Conservation (phyloP, 2,797 vertebrate species). For the Falco novaeseelandiae region DNA sequence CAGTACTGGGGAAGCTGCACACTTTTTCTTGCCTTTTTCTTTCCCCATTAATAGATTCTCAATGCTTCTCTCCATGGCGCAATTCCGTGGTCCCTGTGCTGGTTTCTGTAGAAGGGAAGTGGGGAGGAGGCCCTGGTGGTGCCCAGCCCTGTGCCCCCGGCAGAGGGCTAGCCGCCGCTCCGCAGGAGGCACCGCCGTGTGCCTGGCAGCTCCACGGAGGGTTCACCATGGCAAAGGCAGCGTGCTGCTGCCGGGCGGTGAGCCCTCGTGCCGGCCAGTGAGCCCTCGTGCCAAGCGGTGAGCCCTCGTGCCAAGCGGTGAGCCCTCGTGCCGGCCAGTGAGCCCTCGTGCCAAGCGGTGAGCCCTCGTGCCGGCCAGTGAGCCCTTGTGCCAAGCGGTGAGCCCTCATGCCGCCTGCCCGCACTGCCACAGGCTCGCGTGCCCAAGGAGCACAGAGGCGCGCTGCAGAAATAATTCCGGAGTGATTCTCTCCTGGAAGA, state of each 20-base stretch:
- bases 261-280: neutral
- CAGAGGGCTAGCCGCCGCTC: neutral
- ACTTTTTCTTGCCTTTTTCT: neutral
- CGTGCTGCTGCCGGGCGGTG: neutral
- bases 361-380: too few relatives aligned
- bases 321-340: neutral
- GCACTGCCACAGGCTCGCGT: neutral
- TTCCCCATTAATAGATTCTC: neutral
- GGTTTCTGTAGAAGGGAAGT: neutral
- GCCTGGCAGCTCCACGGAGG: neutral
- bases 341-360: too few relatives aligned
- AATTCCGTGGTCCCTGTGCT: neutral
- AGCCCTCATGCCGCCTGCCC: neutral
- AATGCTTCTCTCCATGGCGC: neutral
- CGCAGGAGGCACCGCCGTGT: neutral
- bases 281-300: neutral
- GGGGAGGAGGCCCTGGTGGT: neutral
- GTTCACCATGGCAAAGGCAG: neutral
- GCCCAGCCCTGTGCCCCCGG: neutral
- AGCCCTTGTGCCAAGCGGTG: too few relatives aligned
- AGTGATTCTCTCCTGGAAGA: neutral
- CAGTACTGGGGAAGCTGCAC: neutral
- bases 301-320: too few relatives aligned
- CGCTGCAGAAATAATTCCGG: neutral
- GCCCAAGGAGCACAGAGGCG: neutral